phyloP scores from a whole-genome alignment of 2,888 invertebrate genomes.

The Cheilosia variabilis region DNA sequence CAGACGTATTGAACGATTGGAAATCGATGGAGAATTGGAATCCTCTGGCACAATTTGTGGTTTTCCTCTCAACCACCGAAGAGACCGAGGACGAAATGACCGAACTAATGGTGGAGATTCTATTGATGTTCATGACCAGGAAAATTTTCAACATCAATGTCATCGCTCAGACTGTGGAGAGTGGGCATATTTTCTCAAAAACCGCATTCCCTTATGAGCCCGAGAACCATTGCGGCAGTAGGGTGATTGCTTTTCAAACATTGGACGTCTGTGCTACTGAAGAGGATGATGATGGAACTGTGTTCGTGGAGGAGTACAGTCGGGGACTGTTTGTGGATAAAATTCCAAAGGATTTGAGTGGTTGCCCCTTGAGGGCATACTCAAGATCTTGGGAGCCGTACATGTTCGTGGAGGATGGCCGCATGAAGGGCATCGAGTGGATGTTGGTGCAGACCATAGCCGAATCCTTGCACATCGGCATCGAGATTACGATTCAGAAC shows the following conservation, averaged over 20 bases:
- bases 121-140: constrained; percentile 79
- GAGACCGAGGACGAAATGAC: constrained; percentile 81
- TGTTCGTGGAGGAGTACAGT: constrained; percentile 76
- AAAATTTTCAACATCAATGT: constrained; percentile 82
- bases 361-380: constrained; percentile 80
- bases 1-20: constrained; percentile 80
- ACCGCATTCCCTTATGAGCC: constrained; percentile 82
- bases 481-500: constrained; percentile 79
- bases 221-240: constrained; percentile 81
- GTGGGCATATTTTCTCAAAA: constrained; percentile 78
- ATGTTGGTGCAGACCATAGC: constrained; percentile 81
- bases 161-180: constrained; percentile 80
- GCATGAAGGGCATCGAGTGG: constrained; percentile 80
- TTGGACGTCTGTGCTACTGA: constrained; percentile 79
- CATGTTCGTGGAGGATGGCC: constrained; percentile 77
- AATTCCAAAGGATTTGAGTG: constrained; percentile 81
- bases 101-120: constrained; percentile 79
- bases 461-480: constrained; percentile 79
- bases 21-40: constrained; percentile 81
- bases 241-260: constrained; percentile 79
- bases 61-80: constrained; percentile 78
- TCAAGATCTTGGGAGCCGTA: constrained; percentile 82
- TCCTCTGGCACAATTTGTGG: constrained; percentile 82
- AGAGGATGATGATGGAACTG: constrained; percentile 15
- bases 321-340: constrained; percentile 80